Evolutionary conservation across 2,113 vertebrate genomes (phyloP).

Genomic region (Silurus meridionalis): DNA sequence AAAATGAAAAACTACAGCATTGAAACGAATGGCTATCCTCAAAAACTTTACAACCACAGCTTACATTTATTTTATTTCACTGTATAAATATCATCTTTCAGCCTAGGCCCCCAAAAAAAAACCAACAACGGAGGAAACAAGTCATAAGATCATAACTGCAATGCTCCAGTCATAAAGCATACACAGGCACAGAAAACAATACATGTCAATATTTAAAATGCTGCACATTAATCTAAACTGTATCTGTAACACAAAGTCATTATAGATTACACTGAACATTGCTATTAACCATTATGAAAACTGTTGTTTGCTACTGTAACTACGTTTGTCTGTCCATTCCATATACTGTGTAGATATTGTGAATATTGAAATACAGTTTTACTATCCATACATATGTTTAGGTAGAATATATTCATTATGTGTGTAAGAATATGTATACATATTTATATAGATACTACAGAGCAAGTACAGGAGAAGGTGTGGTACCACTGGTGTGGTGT

Average conservation of each 20-base stretch:
- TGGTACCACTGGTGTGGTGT: slow-evolving; percentile 71
- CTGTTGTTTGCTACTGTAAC: slow-evolving; percentile 80
- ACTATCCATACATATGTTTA: slow-evolving; percentile 74
- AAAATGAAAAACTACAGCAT: slow-evolving; percentile 70
- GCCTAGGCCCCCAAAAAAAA: slow-evolving; percentile 26
- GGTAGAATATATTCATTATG: slow-evolving; percentile 76
- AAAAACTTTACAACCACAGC: slow-evolving; percentile 79
- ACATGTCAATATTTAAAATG: slow-evolving; percentile 77
- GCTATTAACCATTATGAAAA: slow-evolving; percentile 76
- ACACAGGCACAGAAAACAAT: slow-evolving; percentile 73
- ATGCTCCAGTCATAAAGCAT: slow-evolving; percentile 57
- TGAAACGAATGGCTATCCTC: slow-evolving; percentile 69
- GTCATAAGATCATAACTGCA: slow-evolving; percentile 59
- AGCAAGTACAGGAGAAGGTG: slow-evolving; percentile 73
- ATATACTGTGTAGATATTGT: slow-evolving; percentile 81
- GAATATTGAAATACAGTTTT: slow-evolving; percentile 78
- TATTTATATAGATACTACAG: slow-evolving; percentile 57
- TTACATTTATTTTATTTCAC: slow-evolving; percentile 74
- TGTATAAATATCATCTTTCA: slow-evolving; percentile 65
- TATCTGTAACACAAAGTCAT: slow-evolving; percentile 81
- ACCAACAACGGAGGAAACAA: neutral
- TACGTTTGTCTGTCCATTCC: slow-evolving; percentile 81
- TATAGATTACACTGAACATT: slow-evolving; percentile 80
- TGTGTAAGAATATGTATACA: slow-evolving; percentile 72
- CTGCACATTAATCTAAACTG: slow-evolving; percentile 71